Evolutionary conservation across 1,140 invertebrate species (phyloP), one percentile per base, ranked within the genome.

Genomic region (Lamellibrachia luymesi): DNA sequence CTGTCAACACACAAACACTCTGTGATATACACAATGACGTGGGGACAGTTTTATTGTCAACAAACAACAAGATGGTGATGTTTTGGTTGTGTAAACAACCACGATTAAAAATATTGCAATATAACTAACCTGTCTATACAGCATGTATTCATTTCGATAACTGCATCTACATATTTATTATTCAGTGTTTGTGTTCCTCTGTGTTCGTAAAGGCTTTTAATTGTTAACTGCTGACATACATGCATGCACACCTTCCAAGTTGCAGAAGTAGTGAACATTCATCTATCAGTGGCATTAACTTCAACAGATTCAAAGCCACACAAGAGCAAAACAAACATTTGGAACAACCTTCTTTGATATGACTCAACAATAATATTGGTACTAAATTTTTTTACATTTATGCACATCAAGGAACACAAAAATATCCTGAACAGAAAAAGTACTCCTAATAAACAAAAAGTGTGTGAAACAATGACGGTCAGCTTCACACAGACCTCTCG

Each of bases 401-500:
- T n/a, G n/a, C n/a, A n/a, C n/a, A n/a, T n/a, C n/a, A n/a, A n/a
- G n/a, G n/a, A n/a, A n/a, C n/a, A n/a, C n/a, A n/a, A 38, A 38
- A 38, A 38, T 38, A 38, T 38, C 38, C 38, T 38, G 38, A 38
- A 38, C 38, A 38, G 38, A 38, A 38, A 38, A 38, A 38, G 38
- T 38, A 38, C 38, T 38, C 38, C 38, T 1, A 38, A 38, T 38
- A 38, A 38, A 38, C 38, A 38, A 38, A 38, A 38, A 38, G 38
- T 0, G 38, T 38, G 38, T 38, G 38, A 38, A 38, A 38, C 38
- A 38, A 38, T 38, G 38, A 38, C 38, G 38, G 38, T 38, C 38
- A 38, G 38, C 38, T 38, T 22, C 25, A 56, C 13, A 80, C 93
- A 50, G 94, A 97, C 96, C 94, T 97, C 95, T 94, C 94, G 95